A percentile compares a stretch with the other conserved stretches of the same genome.
These are phyloP conservation scores for Falco concolor DNA, from an alignment of 2,797 vertebrate species.

Conservation along the genomic window DNA sequence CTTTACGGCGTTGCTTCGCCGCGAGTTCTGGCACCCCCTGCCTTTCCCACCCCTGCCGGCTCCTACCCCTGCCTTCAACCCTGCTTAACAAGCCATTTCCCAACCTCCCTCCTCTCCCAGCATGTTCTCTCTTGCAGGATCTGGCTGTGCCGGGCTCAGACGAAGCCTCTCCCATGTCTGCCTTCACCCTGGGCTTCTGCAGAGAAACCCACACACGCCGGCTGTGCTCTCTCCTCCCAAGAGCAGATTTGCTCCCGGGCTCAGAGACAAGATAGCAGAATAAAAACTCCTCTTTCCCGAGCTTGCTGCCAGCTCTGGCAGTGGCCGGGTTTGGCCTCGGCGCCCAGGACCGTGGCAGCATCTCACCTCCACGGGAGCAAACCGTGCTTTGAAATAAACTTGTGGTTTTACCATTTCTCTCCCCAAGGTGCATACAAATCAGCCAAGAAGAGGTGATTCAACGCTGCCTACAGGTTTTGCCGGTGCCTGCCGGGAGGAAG, in stretches of 20 bases:
- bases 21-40: not conserved
- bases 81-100: not conserved
- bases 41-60: not conserved
- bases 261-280: not conserved
- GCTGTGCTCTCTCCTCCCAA: not conserved
- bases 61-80: not conserved
- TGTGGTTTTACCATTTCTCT: not conserved
- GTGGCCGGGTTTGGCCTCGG: not conserved
- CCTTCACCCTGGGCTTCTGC: not conserved
- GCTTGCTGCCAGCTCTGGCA: not conserved
- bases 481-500: conserved; percentile 61
- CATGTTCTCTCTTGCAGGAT: not conserved
- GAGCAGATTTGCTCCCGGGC: not conserved
- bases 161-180: not conserved
- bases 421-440: not conserved
- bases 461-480: not conserved
- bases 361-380: not conserved
- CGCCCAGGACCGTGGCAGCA: not conserved
- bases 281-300: not conserved
- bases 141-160: not conserved
- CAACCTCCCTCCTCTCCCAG: not conserved
- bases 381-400: not conserved
- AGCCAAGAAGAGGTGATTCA: not conserved
- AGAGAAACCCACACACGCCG: fast-evolving
- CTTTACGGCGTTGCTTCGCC: not conserved